phyloP scores from a whole-genome alignment of 2,888 invertebrate genomes.

The Chaetogeoica ovagalla region DNA sequence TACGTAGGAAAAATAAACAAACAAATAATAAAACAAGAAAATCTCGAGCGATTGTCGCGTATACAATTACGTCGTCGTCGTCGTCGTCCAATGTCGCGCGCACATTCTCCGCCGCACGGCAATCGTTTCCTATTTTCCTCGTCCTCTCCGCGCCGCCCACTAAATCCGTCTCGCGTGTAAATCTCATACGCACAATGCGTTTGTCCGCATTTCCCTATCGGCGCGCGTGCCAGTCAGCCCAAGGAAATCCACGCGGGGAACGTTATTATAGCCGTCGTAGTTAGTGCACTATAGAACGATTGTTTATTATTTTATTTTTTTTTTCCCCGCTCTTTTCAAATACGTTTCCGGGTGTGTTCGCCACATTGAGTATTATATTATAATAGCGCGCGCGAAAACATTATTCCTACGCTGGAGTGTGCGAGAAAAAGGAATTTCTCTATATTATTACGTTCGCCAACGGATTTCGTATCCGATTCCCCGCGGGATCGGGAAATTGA shows the following conservation, averaged over 20 bases:
- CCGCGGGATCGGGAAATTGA: too few species aligned
- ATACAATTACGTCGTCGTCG: neutral
- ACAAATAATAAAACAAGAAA: neutral
- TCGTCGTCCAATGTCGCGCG: slow-evolving; percentile 29
- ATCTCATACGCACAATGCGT: neutral
- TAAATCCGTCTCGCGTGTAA: slow-evolving; percentile 3
- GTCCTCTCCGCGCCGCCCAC: neutral
- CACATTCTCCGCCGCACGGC: slow-evolving; percentile 22
- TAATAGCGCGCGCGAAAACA: too few species aligned
- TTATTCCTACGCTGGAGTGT: too few species aligned
- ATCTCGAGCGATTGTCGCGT: neutral
- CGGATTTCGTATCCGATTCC: too few species aligned
- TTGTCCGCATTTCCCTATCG: slow-evolving; percentile 30
- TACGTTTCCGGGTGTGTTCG: slow-evolving; percentile 14
- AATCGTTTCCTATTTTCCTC: slow-evolving; percentile 10
- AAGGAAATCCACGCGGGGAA: slow-evolving; percentile 7
- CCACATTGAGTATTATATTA: neutral
- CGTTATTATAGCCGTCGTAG: neutral
- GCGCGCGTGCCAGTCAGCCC: neutral
- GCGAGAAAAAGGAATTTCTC: too few species aligned
- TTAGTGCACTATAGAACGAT: neutral
- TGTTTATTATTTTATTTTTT: neutral
- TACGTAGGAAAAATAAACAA: too few species aligned
- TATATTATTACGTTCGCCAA: too few species aligned
- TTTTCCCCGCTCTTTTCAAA: too few species aligned